These are phyloP conservation scores for Cyclophora punctaria DNA, from an alignment of 2,888 invertebrate genomes.

Conservation along the genomic window DNA sequence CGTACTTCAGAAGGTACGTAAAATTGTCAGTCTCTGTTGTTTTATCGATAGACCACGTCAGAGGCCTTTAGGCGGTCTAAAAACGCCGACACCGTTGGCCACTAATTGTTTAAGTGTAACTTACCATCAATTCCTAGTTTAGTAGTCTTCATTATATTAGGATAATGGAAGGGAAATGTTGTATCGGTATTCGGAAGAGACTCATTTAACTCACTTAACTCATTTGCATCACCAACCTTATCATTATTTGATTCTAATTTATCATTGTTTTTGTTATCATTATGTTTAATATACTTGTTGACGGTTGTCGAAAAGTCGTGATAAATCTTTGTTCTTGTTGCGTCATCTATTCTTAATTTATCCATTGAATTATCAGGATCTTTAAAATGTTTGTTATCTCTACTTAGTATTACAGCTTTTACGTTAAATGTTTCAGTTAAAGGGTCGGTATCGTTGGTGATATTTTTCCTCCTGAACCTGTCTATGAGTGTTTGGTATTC, in stretches of 20 bases:
- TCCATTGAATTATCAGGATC: constrained; percentile 42
- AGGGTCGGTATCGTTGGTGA: constrained; percentile 8
- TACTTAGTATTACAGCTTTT: constrained; percentile 5
- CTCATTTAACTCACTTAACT: no score
- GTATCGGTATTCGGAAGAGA: neutral
- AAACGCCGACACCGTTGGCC: no score
- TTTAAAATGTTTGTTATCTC: constrained; percentile 11
- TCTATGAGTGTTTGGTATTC: constrained; percentile 46
- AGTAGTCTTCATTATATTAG: constrained; percentile 10
- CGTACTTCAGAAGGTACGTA: no score
- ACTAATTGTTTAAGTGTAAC: neutral
- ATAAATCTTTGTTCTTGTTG: constrained; percentile 50
- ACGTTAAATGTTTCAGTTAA: constrained; percentile 5
- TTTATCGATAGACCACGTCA: no score
- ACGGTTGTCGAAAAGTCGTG: constrained; percentile 60
- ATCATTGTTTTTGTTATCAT: constrained; percentile 5
- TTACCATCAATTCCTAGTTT: constrained; percentile 16
- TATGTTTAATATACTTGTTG: constrained; percentile 34
- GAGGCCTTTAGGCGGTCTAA: no score
- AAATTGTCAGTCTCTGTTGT: no score
- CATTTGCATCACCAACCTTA: neutral
- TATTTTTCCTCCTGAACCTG: constrained; percentile 51
- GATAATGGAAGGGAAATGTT: constrained; percentile 6
- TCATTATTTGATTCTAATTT: constrained; percentile 2
- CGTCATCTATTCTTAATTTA: constrained; percentile 54